Evolutionary conservation across 2,888 invertebrate species (phyloP), one percentile per base, ranked within the genome.

Genomic region (Desoria tigrina): DNA sequence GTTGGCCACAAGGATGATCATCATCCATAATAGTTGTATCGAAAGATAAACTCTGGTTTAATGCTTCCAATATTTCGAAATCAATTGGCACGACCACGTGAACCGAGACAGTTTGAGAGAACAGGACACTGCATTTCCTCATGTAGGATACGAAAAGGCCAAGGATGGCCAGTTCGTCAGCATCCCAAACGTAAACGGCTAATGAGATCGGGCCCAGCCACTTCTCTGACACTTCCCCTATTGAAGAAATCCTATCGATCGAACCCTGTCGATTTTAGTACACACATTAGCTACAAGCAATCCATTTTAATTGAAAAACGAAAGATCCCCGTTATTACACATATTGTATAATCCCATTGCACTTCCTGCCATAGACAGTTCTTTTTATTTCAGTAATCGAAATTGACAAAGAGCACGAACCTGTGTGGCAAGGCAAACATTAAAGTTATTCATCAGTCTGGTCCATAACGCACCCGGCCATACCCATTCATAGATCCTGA

Each of bases 151-250:
- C 83, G 78, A 91, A 94, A 62, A 86, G 84, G 78, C 90, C 84
- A 42, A 92, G 80, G 1, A 88, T 82, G 66, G 86, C 84, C 73
- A 90, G 85, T 79, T 94, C 93, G 66, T 87, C 74, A 3, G 77
- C 76, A 3, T 78, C 65, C 26, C 68, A 77, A 6, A 89, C 88
- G 79, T 88, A 94, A 0, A 92, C 84, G 0, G 92, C 90, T 0
- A 89, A 85, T 0, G 93, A 94, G 76, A 94, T 89, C 0, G 92
- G 90, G 0, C 92, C 93, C 7, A 86, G 84, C 93, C 93, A 94
- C 77, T 91, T 88, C 55, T 87, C 85, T 0, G 90, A 88, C 42
- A 92, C 90, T 73, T 88, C 87, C 0, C 90, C 85, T 21, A 94
- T 79, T 45, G 92, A 90, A 72, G 86, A 85, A 9, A 94, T 80